Base-by-base conservation (phyloP, 2,113 vertebrate species). In the Meles meles region DNA sequence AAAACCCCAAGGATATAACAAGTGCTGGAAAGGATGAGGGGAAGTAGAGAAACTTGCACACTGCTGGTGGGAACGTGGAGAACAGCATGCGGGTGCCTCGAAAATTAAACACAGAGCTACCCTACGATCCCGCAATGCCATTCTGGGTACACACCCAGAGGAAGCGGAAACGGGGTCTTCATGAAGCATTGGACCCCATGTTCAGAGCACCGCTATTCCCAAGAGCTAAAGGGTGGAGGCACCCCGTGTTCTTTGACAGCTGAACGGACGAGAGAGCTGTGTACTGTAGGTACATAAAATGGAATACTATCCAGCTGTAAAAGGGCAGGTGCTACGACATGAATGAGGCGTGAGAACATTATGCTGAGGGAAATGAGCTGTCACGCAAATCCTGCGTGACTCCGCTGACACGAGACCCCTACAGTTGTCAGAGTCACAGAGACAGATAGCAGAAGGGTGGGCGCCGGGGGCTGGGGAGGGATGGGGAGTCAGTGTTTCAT, bases 111-210 rank as follows among this genome's bases (percentile, higher is more conserved):
- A 1, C 27, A 23, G 52, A 55, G 23, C 27, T 34, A 20, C 47
- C 47, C 1, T n/a, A 15, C 1, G 47, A 6, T 14, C 59, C 59
- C 27, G 20, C 44, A 31, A 6, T 34, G 11, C 47, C 18, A 0
- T 59, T 47, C 61, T 31, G 5, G 47, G 47, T 6, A 3, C 7
- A 9, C 1, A 25, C 10, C 44, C 49, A 0, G 27, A 34, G 34
- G 57, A n/a, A 12, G 0, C 2, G 71, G 61, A 59, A 31, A 6
- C n/a, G 1, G 39, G n/a, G 18, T 57, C 69, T 34, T 5, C 3
- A 4, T 1, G 59, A n/a, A 34, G 17, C 1, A 2, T 14, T 6
- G 27, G n/a, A 23, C 7, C 34, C 39, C 18, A 0, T 4, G 55
- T 29, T 12, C 89, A 12, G 12, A 6, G 61, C 63, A 31, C 8